These are phyloP conservation scores for Thalassoma bifasciatum DNA, from an alignment of 2,113 vertebrate species.

Conservation along the genomic window DNA sequence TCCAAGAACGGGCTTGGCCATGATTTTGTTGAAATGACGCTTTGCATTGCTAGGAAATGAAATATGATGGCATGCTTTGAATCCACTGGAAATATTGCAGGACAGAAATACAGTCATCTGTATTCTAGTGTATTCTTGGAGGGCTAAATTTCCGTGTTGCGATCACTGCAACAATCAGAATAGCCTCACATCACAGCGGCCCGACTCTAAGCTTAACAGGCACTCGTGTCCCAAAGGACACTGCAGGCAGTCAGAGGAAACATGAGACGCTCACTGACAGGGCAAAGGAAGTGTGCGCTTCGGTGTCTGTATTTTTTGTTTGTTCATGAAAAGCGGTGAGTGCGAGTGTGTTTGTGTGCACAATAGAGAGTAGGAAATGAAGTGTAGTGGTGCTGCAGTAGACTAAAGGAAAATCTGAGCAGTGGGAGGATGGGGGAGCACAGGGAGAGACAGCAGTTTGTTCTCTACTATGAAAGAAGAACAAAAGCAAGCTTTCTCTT, in stretches of 20 bases:
- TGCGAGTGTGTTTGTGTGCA: constrained; percentile 7
- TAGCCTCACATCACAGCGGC: background rate
- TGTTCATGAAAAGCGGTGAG: constrained; percentile 26
- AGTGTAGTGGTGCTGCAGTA: constrained; percentile 25
- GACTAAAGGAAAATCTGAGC: constrained; percentile 33
- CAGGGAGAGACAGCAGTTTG: constrained; percentile 43
- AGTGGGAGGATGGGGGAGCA: constrained; percentile 11
- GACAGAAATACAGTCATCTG: background rate
- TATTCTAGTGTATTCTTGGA: constrained; percentile 14
- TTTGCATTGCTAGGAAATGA: background rate
- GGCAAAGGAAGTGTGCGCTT: constrained; percentile 20
- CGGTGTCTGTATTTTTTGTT: constrained; percentile 29
- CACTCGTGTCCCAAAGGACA: constrained; percentile 13
- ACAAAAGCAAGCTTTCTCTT: constrained; percentile 42
- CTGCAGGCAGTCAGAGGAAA: constrained; percentile 44
- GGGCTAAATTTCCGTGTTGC: background rate
- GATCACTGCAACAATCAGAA: constrained; percentile 11
- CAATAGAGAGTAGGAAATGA: constrained; percentile 49
- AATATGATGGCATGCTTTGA: background rate
- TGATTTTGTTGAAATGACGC: background rate
- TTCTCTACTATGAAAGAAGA: constrained; percentile 41
- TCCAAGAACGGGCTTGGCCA: no score
- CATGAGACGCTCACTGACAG: constrained; percentile 16
- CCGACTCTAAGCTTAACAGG: constrained; percentile 22
- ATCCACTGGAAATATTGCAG: background rate